Evolutionary conservation across 2,888 invertebrate genomes (phyloP).

Genomic region (Anagyrus pseudococci): DNA sequence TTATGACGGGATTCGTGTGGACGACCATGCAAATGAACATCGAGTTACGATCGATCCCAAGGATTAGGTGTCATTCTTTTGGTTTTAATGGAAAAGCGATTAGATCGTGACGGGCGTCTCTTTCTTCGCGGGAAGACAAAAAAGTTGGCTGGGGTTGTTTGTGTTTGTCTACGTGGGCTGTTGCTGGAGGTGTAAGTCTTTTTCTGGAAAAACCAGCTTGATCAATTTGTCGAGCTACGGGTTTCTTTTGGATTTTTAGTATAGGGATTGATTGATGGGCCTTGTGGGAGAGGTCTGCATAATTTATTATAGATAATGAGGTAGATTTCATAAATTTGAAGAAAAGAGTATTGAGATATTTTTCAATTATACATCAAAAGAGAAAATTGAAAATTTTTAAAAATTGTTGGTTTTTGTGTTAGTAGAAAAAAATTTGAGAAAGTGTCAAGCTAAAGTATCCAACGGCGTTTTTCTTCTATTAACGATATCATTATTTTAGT

Average conservation of each 20-base stretch:
- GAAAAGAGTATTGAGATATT: too few relatives aligned
- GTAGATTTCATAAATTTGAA: conserved; percentile 12
- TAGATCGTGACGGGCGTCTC: conserved; percentile 15
- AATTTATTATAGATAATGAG: conserved; percentile 13
- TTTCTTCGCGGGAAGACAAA: conserved; percentile 17
- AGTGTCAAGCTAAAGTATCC: too few relatives aligned
- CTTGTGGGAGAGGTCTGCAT: neutral
- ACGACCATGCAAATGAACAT: conserved; percentile 29
- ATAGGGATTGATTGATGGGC: conserved; percentile 5
- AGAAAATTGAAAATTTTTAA: too few relatives aligned
- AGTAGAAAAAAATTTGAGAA: too few relatives aligned
- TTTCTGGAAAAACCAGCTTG: neutral
- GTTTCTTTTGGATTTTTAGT: conserved; percentile 8
- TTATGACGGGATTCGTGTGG: conserved; percentile 27
- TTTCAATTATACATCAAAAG: too few relatives aligned
- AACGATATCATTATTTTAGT: too few relatives aligned
- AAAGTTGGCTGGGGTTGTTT: too few relatives aligned
- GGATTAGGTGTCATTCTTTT: conserved; percentile 31
- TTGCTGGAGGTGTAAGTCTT: too few relatives aligned
- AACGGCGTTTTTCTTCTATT: too few relatives aligned
- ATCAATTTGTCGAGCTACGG: conserved; percentile 14
- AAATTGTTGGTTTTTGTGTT: too few relatives aligned
- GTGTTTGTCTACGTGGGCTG: too few relatives aligned
- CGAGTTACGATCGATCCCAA: conserved; percentile 30
- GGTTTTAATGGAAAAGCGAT: conserved; percentile 36